A percentile compares a stretch with the other conserved stretches of the same genome.
These are phyloP conservation scores for Hoplodrina ambigua DNA, from an alignment of 2,888 invertebrate species.

Conservation along the genomic window DNA sequence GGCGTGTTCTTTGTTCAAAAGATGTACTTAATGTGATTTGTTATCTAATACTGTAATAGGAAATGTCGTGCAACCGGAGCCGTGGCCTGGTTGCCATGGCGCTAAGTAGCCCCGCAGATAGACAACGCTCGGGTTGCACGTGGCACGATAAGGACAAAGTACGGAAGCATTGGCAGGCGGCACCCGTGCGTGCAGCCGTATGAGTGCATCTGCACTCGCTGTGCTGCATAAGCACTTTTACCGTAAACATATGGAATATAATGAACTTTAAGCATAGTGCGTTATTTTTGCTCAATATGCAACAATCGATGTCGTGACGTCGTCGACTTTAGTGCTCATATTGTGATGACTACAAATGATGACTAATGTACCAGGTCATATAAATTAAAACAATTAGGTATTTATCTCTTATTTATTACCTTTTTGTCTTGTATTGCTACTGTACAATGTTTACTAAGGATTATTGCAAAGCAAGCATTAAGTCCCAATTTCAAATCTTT, in stretches of 20 bases:
- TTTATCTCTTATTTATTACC: too few relatives aligned
- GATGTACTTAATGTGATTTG: slow-evolving; percentile 27
- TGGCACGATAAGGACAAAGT: slow-evolving; percentile 56
- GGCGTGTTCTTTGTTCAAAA: slow-evolving; percentile 30
- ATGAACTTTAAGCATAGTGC: slow-evolving; percentile 24
- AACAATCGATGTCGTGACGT: neutral
- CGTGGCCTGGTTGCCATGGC: slow-evolving; percentile 76
- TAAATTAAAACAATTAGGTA: neutral
- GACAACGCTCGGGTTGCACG: slow-evolving; percentile 55
- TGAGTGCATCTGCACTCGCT: slow-evolving; percentile 33
- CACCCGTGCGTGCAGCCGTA: slow-evolving; percentile 18
- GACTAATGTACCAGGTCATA: neutral
- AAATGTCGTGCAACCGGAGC: slow-evolving; percentile 68
- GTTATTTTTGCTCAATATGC: slow-evolving; percentile 9
- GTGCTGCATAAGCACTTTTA: slow-evolving; percentile 29
- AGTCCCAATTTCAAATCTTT: too few relatives aligned
- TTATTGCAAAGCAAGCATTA: too few relatives aligned
- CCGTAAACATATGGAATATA: slow-evolving; percentile 31
- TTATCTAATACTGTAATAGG: slow-evolving; percentile 61
- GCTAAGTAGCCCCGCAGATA: slow-evolving; percentile 58
- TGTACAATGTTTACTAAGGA: neutral
- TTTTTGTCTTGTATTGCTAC: neutral
- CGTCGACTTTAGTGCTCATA: slow-evolving; percentile 7
- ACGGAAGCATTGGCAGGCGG: slow-evolving; percentile 42
- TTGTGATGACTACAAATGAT: slow-evolving; percentile 21